A percentile compares a stretch with the other conserved stretches of the same genome.
These are phyloP conservation scores for Drosophila parabipectinata DNA, from an alignment of 1,140 invertebrate genomes.

Conservation along the genomic window DNA sequence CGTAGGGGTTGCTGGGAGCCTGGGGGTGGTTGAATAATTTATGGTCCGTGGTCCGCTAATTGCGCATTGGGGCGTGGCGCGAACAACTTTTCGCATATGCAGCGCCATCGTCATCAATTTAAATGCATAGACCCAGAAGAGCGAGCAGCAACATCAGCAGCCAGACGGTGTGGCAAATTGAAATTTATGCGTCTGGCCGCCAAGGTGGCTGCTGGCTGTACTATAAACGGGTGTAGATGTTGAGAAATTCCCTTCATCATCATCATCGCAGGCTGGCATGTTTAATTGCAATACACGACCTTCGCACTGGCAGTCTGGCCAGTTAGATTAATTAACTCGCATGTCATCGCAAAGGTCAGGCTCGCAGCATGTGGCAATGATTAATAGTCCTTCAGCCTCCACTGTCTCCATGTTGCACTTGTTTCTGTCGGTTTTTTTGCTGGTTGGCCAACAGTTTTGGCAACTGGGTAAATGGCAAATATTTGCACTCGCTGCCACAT, in stretches of 20 bases:
- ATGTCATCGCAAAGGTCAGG: slow-evolving; percentile 70
- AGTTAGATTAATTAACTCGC: slow-evolving; percentile 79
- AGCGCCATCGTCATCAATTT: slow-evolving; percentile 42
- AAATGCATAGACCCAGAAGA: slow-evolving; percentile 36
- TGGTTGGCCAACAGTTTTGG: slow-evolving; percentile 1
- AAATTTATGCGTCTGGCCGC: slow-evolving; percentile 70
- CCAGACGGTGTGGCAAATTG: slow-evolving; percentile 60
- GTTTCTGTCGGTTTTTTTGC: not conserved
- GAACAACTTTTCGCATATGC: slow-evolving; percentile 68
- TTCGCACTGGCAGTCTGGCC: slow-evolving; percentile 56
- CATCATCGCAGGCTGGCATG: slow-evolving; percentile 17
- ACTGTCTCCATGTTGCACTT: slow-evolving; percentile 13
- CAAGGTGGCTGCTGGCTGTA: not conserved
- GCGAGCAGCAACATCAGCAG: not conserved
- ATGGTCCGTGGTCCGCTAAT: slow-evolving; percentile 63
- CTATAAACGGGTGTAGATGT: slow-evolving; percentile 1
- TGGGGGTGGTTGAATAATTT: slow-evolving; percentile 63
- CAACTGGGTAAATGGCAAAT: slow-evolving; percentile 43
- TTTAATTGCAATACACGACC: slow-evolving; percentile 62
- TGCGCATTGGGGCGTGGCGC: slow-evolving; percentile 64
- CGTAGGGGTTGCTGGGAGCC: slow-evolving; percentile 8
- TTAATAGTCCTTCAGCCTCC: slow-evolving; percentile 47
- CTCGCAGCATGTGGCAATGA: slow-evolving; percentile 64
- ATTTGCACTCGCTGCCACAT: slow-evolving; percentile 27
- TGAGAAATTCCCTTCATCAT: slow-evolving; percentile 39